phyloP scores from a whole-genome alignment of 2,888 invertebrate species.

The Melanostoma mellinum region DNA sequence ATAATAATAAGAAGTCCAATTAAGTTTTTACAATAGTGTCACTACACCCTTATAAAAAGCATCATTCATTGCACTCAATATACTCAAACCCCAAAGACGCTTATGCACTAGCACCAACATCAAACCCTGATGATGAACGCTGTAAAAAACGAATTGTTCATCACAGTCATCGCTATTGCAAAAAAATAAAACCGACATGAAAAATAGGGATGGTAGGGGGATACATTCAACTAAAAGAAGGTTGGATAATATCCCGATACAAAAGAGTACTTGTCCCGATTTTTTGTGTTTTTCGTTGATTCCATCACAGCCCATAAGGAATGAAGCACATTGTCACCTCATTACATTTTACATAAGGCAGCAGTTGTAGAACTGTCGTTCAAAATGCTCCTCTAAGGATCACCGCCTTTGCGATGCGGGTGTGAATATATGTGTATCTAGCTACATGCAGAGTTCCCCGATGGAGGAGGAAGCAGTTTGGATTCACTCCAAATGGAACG shows the following conservation, averaged over 20 bases:
- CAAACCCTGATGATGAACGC: constrained; percentile 47
- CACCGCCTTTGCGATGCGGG: neutral
- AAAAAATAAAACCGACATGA: too few relatives aligned
- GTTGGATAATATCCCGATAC: constrained; percentile 24
- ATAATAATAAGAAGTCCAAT: too few relatives aligned
- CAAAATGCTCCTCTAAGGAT: constrained; percentile 34
- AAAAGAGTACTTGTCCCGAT: constrained; percentile 35
- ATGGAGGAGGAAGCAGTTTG: constrained; percentile 45
- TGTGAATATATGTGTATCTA: neutral
- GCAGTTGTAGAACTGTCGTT: constrained; percentile 40
- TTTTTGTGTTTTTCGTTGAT: constrained; percentile 22
- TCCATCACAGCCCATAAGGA: constrained; percentile 37
- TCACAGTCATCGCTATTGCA: neutral
- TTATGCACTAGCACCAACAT: constrained; percentile 36
- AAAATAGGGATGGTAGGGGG: too few relatives aligned
- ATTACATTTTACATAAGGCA: constrained; percentile 67
- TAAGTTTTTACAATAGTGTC: too few relatives aligned
- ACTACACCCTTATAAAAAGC: too few relatives aligned
- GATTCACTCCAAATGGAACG: constrained; percentile 62
- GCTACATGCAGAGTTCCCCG: constrained; percentile 2
- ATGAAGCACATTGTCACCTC: constrained; percentile 59
- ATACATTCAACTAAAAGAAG: neutral
- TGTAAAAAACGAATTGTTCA: constrained; percentile 46
- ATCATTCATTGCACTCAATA: too few relatives aligned
- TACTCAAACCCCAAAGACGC: neutral